phyloP scores from a whole-genome alignment of 2,888 invertebrate genomes.

The Pheosia tremula region DNA sequence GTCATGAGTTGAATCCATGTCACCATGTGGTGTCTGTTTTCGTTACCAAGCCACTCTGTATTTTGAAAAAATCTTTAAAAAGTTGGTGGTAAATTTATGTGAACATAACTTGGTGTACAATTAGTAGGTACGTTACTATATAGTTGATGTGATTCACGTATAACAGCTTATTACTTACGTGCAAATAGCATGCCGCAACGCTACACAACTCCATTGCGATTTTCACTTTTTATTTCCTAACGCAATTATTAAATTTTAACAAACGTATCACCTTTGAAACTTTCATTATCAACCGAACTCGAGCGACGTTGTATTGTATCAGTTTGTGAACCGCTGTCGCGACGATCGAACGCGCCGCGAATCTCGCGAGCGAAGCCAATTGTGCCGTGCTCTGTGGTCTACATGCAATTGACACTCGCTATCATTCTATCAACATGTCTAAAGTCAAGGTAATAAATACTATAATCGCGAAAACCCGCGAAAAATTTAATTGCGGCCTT shows the following conservation, averaged over 20 bases:
- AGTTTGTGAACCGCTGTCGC: constrained; percentile 1
- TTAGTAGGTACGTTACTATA: no score
- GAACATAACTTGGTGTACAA: no score
- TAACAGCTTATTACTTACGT: neutral
- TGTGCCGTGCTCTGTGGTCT: neutral
- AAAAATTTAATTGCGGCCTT: neutral
- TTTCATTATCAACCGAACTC: neutral
- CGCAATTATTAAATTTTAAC: neutral
- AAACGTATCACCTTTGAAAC: constrained; percentile 3
- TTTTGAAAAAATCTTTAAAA: no score
- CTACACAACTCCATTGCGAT: neutral
- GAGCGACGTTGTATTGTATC: neutral
- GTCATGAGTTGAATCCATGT: no score
- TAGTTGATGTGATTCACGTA: no score
- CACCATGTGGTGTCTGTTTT: no score
- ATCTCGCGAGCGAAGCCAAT: neutral
- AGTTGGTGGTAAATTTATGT: no score
- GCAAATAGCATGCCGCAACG: neutral
- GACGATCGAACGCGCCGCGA: neutral
- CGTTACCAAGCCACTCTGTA: no score
- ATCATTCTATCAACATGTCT: constrained; percentile 5
- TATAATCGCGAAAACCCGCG: neutral
- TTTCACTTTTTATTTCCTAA: constrained; percentile 8
- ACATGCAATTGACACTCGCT: neutral
- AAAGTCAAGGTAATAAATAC: constrained; percentile 12